Percentiles rank a stretch among this genome's conserved stretches.
These are phyloP conservation scores for Nymphicus hollandicus DNA, from an alignment of 2,113 vertebrate species.

Conservation along the genomic window DNA sequence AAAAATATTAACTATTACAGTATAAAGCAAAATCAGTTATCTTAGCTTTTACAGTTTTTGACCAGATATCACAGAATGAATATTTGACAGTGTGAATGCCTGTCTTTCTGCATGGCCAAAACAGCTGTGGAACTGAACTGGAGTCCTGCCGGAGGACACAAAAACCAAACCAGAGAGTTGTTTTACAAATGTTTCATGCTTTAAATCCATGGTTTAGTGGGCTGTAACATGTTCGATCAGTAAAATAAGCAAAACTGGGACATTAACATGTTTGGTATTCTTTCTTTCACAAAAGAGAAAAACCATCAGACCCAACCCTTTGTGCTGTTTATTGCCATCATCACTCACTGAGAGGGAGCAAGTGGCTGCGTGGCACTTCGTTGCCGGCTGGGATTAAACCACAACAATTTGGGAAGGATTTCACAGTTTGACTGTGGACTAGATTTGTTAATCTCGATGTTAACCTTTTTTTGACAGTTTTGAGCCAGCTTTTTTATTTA, in stretches of 20 bases:
- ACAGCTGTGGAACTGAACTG: not conserved
- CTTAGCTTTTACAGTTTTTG: not conserved
- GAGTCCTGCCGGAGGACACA: not conserved
- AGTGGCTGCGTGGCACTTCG: not conserved
- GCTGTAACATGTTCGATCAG: rapidly evolving
- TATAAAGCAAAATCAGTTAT: not conserved
- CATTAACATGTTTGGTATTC: not conserved
- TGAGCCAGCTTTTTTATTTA: not conserved
- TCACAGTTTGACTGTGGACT: not conserved
- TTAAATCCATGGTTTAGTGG: not conserved
- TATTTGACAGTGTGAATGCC: not conserved
- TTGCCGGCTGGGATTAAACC: not conserved
- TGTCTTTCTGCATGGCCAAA: not conserved
- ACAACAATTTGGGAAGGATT: not conserved
- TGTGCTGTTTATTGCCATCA: not conserved
- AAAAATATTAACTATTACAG: not conserved
- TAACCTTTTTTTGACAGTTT: not conserved
- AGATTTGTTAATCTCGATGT: not conserved
- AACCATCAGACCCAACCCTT: not conserved
- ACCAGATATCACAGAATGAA: not conserved
- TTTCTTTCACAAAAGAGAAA: not conserved
- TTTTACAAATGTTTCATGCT: not conserved
- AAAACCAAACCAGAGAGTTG: not conserved
- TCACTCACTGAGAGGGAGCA: not conserved
- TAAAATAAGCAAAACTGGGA: not conserved